Base-by-base conservation (phyloP, 2,797 vertebrate species). In the Mallotus villosus region DNA sequence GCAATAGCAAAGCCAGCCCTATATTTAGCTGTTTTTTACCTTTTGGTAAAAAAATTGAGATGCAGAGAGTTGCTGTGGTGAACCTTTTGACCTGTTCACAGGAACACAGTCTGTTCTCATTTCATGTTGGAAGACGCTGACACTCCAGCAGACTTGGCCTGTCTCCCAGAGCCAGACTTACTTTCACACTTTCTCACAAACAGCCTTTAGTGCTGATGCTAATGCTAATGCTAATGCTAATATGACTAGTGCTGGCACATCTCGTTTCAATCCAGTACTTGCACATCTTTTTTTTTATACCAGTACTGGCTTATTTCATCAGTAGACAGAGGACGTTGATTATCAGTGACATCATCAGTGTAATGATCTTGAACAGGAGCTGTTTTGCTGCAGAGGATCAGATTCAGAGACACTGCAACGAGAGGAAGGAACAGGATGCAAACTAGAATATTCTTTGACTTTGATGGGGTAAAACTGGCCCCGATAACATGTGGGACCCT, bases 391-490 rank as follows among this genome's bases (percentile, higher is more conserved):
- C 22, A 60, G 22, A 59, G 57, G 57, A 59, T 22, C 21, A 21
- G 22, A 59, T 59, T 59, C 9, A 68, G 46, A 24, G 12, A 53
- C 60, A 22, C 62, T 59, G n/a, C 37, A 66, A 66, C 32, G 14
- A 22, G 19, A 57, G 49, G 64, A 63, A 68, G 64, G 25, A 34
- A 9, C 49, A 46, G 57, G 65, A 70, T 46, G 59, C 24, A 34
- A 62, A 57, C 58, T 55, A 60, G 27, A 59, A 63, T 55, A n/a
- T 24, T n/a, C 71, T 58, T 58, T 74, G 71, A 73, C 67, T 25
- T 58, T 32, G 58, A 27, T 25, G 32, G 63, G 51, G 11, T 60
- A 70, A 58, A 74, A 22, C 34, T 64, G 22, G 73, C 55, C 72
- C 61, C 1, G n/a, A 41, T 62, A 57, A 21, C 65, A 61, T 41